Evolutionary conservation across 2,888 invertebrate genomes (phyloP).

Genomic region (Piscicola geometra): DNA sequence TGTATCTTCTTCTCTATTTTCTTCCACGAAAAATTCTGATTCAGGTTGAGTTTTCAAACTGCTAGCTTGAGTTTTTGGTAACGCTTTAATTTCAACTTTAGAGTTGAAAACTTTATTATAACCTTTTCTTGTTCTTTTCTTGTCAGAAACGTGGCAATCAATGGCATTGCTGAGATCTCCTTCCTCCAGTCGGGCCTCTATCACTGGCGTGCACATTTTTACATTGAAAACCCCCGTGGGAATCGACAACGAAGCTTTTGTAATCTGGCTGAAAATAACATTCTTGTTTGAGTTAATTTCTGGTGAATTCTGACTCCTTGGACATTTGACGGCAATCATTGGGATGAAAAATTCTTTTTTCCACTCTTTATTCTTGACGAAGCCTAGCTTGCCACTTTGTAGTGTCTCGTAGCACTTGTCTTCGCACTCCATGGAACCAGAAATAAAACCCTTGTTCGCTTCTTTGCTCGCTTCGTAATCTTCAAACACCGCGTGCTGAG

Average conservation of each 20-base stretch:
- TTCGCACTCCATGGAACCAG: background rate
- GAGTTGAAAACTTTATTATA: background rate
- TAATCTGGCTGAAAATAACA: background rate
- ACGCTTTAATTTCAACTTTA: background rate
- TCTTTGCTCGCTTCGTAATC: background rate
- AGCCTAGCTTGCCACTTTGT: background rate
- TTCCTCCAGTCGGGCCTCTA: background rate
- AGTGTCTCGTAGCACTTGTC: background rate
- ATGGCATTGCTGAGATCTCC: background rate
- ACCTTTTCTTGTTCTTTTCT: background rate
- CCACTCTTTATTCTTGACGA: conserved; percentile 14
- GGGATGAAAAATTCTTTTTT: background rate
- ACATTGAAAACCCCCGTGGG: background rate
- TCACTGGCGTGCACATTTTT: background rate
- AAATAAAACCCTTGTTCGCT: background rate
- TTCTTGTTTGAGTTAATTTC: background rate
- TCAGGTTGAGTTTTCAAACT: background rate
- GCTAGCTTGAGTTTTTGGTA: background rate
- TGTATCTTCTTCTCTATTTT: background rate
- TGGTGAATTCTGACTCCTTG: background rate
- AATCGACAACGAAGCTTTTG: background rate
- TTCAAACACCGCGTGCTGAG: background rate
- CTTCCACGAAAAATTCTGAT: background rate
- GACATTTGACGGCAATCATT: background rate
- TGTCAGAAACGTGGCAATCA: background rate